Evolutionary conservation across 2,888 invertebrate species (phyloP).

Genomic region (Nowickia ferox): DNA sequence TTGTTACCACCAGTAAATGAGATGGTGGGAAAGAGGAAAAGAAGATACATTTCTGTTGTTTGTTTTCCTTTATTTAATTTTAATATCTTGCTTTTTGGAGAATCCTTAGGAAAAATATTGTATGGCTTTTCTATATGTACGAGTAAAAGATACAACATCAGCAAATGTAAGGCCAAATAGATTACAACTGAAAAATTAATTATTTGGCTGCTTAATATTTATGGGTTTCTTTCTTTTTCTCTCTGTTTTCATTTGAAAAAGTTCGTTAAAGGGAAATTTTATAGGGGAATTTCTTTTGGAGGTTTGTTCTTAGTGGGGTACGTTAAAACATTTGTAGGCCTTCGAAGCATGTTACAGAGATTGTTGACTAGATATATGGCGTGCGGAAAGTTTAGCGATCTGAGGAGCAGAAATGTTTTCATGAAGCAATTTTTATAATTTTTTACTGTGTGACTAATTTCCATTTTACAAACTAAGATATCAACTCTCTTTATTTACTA

Average conservation of each 20-base stretch:
- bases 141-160: conserved; percentile 1
- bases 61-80: conserved; percentile 52
- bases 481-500: too few species aligned
- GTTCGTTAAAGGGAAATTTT: neutral
- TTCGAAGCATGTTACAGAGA: too few species aligned
- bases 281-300: neutral
- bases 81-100: neutral
- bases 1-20: neutral
- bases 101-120: conserved; percentile 61
- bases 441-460: too few species aligned
- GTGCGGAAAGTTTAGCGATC: too few species aligned
- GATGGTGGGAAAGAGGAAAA: neutral
- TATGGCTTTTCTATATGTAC: conserved; percentile 22
- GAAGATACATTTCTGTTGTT: conserved; percentile 40
- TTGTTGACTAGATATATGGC: too few species aligned
- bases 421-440: too few species aligned
- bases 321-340: too few species aligned
- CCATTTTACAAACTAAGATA: too few species aligned
- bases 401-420: too few species aligned
- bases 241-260: neutral
- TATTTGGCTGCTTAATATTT: conserved; percentile 50
- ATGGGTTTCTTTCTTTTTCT: neutral
- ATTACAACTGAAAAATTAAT: conserved; percentile 47
- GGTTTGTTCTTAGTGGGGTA: too few species aligned
- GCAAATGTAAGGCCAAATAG: conserved; percentile 26